These are phyloP conservation scores for Lordiphosa collinella DNA, from an alignment of 1,140 invertebrate genomes.

Conservation along the genomic window DNA sequence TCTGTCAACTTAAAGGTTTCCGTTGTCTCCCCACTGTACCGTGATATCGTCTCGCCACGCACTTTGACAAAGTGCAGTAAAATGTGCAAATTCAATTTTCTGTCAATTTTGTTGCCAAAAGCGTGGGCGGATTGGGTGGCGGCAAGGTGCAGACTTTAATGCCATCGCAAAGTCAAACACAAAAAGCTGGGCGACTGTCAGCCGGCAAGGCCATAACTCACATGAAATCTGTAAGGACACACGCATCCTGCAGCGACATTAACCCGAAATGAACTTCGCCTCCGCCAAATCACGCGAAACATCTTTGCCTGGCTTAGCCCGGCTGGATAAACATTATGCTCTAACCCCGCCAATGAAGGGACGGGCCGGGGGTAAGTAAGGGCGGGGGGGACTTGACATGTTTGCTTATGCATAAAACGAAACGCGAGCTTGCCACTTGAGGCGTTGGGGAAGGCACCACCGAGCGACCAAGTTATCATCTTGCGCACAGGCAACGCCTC, in stretches of 20 bases:
- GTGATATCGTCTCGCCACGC: neutral
- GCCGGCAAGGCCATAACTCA: slow-evolving; percentile 57
- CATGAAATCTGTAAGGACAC: slow-evolving; percentile 69
- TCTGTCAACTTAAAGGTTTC: slow-evolving; percentile 47
- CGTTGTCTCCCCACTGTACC: neutral
- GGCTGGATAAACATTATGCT: slow-evolving; percentile 71
- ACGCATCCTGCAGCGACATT: slow-evolving; percentile 64
- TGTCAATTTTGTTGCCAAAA: slow-evolving; percentile 48
- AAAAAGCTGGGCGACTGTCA: slow-evolving; percentile 3
- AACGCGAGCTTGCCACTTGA: slow-evolving; percentile 40
- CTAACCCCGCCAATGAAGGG: neutral
- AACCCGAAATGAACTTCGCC: slow-evolving; percentile 67
- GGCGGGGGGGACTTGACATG: slow-evolving; percentile 51
- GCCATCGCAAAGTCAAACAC: slow-evolving; percentile 7
- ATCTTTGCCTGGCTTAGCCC: slow-evolving; percentile 66
- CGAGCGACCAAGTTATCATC: slow-evolving; percentile 63
- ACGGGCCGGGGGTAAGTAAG: neutral
- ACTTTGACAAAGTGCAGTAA: slow-evolving; percentile 60
- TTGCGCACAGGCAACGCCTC: slow-evolving; percentile 42
- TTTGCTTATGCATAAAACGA: slow-evolving; percentile 75
- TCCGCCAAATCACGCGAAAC: slow-evolving; percentile 62
- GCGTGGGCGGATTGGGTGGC: neutral
- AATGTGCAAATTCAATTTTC: slow-evolving; percentile 73
- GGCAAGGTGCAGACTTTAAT: slow-evolving; percentile 25
- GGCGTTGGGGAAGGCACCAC: slow-evolving; percentile 10